These are phyloP conservation scores for Orchesella cincta DNA, from an alignment of 1,140 invertebrate species.

Conservation along the genomic window DNA sequence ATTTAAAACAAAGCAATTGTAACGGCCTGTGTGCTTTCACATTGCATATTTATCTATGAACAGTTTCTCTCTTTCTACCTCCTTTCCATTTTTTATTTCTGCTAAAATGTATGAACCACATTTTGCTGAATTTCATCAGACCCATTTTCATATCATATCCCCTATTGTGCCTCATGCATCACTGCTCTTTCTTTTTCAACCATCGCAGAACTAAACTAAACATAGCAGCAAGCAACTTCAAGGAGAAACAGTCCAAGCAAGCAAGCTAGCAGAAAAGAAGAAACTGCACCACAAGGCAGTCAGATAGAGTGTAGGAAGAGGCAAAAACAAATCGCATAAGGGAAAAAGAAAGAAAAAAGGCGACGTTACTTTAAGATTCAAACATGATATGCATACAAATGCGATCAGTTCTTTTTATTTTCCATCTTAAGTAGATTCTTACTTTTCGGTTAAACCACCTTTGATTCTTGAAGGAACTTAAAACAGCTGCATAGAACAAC, in stretches of 20 bases:
- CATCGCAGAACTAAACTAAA: no score
- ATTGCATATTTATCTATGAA: no score
- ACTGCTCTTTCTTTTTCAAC: conserved; percentile 17
- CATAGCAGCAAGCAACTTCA: background rate
- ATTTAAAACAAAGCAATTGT: conserved; percentile 28
- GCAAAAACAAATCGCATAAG: no score
- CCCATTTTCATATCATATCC: conserved; percentile 15
- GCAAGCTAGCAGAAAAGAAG: background rate
- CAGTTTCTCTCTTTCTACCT: background rate
- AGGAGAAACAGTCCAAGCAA: background rate
- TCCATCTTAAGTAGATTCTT: conserved; percentile 6
- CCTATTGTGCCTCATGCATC: conserved; percentile 19
- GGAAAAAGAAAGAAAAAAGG: background rate
- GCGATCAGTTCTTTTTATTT: conserved; percentile 17
- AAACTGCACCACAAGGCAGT: no score
- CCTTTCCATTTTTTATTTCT: conserved; percentile 7
- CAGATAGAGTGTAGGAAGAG: no score
- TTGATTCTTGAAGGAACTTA: no score
- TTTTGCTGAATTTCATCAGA: conserved; percentile 6
- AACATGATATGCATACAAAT: conserved; percentile 24
- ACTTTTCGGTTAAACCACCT: background rate
- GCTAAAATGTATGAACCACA: background rate
- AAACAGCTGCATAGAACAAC: no score
- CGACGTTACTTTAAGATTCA: conserved; percentile 12
- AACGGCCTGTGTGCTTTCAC: conserved; percentile 24